Conservation (phyloP, 2,888 invertebrate genomes). For the Theristus sp. region DNA sequence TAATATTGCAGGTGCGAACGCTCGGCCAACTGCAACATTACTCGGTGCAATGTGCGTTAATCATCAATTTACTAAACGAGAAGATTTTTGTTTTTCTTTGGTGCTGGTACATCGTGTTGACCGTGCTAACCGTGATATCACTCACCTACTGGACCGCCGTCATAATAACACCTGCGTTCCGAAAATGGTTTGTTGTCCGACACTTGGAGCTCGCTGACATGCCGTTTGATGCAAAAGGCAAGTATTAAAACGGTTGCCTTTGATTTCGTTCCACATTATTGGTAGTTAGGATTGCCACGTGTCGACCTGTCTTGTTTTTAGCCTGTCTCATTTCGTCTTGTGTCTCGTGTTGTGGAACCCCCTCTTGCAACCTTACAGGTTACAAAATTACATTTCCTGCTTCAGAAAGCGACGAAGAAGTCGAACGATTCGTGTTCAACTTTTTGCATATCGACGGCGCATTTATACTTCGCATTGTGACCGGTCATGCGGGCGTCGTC, state of each 20-base stretch:
- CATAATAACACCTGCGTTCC: slow-evolving; percentile 14
- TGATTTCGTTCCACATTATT: too few relatives aligned
- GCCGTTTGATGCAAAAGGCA: slow-evolving; percentile 19
- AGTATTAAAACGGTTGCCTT: not conserved
- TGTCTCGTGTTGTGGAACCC: too few relatives aligned
- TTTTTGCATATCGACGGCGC: not conserved
- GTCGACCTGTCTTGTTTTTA: too few relatives aligned
- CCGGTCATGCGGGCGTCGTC: not conserved
- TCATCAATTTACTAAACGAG: too few relatives aligned
- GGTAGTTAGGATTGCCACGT: too few relatives aligned
- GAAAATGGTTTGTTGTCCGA: slow-evolving; percentile 19
- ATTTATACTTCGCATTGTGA: not conserved
- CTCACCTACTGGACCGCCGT: slow-evolving; percentile 24
- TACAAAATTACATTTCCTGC: too few relatives aligned
- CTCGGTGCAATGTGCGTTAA: too few relatives aligned
- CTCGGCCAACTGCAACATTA: too few relatives aligned
- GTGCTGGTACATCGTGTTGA: not conserved
- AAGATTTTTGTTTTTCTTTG: too few relatives aligned
- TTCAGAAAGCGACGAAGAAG: not conserved
- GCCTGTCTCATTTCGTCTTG: too few relatives aligned
- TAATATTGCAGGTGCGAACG: too few relatives aligned
- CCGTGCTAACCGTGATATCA: slow-evolving; percentile 14
- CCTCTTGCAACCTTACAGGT: too few relatives aligned
- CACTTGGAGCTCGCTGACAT: slow-evolving; percentile 28
- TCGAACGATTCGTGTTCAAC: not conserved